Percentiles rank a stretch among this genome's conserved stretches.
Conservation (phyloP, 2,888 invertebrate genomes). For the Tuberolachnus salignus region DNA sequence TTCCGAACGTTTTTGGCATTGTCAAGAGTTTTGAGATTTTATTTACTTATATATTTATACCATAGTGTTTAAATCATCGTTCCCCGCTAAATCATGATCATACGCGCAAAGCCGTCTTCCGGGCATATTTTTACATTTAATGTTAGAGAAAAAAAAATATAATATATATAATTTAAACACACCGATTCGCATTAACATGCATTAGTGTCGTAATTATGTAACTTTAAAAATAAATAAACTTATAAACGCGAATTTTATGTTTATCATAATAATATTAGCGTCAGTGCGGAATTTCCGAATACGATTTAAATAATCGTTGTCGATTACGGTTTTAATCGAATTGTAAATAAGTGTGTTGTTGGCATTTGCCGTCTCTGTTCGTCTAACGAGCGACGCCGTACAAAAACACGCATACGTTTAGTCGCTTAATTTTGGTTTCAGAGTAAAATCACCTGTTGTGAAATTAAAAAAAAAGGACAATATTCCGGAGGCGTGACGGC, state of each 20-base stretch:
- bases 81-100: background rate
- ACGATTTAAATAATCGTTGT: slow-evolving; percentile 33
- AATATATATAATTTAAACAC: slow-evolving; percentile 1
- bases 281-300: background rate
- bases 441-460: too few relatives aligned
- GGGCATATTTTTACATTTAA: background rate
- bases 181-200: slow-evolving; percentile 13
- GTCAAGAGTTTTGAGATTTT: background rate
- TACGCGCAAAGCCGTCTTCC: background rate
- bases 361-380: background rate
- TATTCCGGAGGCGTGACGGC: too few relatives aligned
- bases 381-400: too few relatives aligned
- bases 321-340: too few relatives aligned
- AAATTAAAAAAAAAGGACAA: too few relatives aligned
- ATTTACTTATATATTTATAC: background rate
- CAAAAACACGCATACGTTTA: too few relatives aligned
- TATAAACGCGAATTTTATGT: slow-evolving; percentile 7
- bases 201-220: slow-evolving; percentile 26
- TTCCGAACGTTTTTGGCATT: background rate
- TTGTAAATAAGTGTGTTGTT: background rate
- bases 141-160: background rate
- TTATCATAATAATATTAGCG: background rate
- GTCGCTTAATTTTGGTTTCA: too few relatives aligned
- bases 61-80: background rate
- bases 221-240: slow-evolving; percentile 6